phyloP scores from a whole-genome alignment of 2,888 invertebrate species.

The Teleogryllus oceanicus region DNA sequence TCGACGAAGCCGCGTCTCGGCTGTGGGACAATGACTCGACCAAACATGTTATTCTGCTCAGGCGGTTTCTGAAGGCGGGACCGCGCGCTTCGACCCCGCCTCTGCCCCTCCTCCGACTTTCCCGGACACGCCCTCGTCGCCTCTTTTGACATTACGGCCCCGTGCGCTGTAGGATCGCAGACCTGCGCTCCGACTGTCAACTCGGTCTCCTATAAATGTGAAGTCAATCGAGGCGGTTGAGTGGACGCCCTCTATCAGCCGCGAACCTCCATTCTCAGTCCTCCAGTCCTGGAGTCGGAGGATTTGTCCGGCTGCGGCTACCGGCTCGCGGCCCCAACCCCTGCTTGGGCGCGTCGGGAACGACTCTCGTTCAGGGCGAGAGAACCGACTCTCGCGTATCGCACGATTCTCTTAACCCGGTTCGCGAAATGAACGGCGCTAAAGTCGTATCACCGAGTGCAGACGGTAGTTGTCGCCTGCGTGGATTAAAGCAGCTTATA shows the following conservation, averaged over 20 bases:
- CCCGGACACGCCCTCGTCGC: not conserved
- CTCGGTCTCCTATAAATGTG: not conserved
- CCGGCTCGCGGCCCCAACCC: too few species aligned
- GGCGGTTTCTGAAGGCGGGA: constrained; percentile 1
- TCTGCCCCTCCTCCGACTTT: not conserved
- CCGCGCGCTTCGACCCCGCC: not conserved
- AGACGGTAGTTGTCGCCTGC: not conserved
- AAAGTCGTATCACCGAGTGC: not conserved
- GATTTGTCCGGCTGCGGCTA: too few species aligned
- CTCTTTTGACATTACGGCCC: not conserved
- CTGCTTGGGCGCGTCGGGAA: too few species aligned
- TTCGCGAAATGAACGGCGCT: not conserved
- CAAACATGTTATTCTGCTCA: constrained; percentile 10
- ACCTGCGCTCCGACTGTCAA: not conserved
- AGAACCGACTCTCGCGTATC: too few species aligned
- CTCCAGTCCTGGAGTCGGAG: too few species aligned
- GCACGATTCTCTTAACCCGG: too few species aligned
- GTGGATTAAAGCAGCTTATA: not conserved
- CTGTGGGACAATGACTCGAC: constrained; percentile 1
- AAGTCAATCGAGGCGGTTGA: not conserved
- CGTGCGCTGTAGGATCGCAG: not conserved
- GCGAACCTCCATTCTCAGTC: too few species aligned
- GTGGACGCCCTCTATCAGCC: not conserved
- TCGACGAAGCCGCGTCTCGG: not conserved
- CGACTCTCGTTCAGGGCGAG: too few species aligned